Percentiles rank a stretch among this genome's conserved stretches.
These are phyloP conservation scores for Andrena haemorrhoa DNA, from an alignment of 2,888 invertebrate genomes.

Conservation along the genomic window DNA sequence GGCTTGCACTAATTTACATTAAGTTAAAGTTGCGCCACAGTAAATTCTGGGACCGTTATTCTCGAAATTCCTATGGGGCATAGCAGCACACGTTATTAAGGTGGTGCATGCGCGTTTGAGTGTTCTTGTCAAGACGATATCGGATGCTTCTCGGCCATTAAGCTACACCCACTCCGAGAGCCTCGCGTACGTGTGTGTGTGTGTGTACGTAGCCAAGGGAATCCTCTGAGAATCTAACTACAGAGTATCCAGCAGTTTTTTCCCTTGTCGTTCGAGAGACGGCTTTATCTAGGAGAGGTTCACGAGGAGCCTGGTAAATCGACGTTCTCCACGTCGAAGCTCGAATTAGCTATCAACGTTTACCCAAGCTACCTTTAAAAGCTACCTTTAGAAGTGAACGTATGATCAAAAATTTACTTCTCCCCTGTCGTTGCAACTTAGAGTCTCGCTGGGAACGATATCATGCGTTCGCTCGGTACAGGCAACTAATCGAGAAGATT, in stretches of 20 bases:
- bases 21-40: conserved; percentile 27
- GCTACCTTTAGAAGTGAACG: neutral
- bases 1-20: conserved; percentile 39
- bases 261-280: conserved; percentile 59
- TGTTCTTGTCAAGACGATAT: conserved; percentile 55
- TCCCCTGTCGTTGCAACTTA: no score
- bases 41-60: conserved; percentile 46
- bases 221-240: conserved; percentile 43
- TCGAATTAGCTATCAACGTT: conserved; percentile 10
- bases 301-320: conserved; percentile 11
- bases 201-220: conserved; percentile 17
- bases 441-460: no score
- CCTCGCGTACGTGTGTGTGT: conserved; percentile 10
- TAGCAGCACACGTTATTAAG: conserved; percentile 29
- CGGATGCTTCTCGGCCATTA: conserved; percentile 56
- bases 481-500: no score
- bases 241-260: conserved; percentile 43
- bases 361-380: neutral
- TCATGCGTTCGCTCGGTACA: no score
- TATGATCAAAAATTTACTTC: neutral
- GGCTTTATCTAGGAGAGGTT: conserved; percentile 59
- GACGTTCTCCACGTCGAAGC: conserved; percentile 12
- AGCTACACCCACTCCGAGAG: conserved; percentile 32
- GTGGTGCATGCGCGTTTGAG: conserved; percentile 31
- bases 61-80: conserved; percentile 36